phyloP scores from a whole-genome alignment of 64 coral and sea anemone genomes.

The Dendronephthya gigantea region DNA sequence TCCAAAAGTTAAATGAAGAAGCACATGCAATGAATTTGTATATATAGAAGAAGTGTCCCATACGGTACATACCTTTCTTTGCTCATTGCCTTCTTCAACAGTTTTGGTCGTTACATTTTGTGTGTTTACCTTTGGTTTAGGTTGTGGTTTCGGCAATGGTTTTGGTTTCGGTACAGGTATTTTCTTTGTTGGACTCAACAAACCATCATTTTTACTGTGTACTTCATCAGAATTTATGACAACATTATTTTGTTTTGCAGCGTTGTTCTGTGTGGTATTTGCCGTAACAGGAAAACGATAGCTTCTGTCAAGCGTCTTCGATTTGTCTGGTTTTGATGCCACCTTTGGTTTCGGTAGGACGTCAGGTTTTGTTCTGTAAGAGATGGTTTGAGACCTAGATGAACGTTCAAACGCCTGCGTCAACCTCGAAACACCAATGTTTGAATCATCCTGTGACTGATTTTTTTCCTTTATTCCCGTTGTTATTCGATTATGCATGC shows the following conservation, averaged over 20 bases:
- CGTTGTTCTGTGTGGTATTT: background rate
- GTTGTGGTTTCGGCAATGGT: background rate
- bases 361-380: background rate
- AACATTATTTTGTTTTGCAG: background rate
- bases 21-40: no score
- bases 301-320: background rate
- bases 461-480: background rate
- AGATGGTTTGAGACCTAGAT: background rate
- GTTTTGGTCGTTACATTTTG: background rate
- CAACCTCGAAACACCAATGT: background rate
- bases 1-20: no score
- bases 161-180: background rate
- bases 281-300: conserved; percentile 5
- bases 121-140: background rate
- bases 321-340: background rate
- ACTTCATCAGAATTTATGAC: background rate
- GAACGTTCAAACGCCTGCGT: conserved; percentile 1
- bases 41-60: no score
- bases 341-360: background rate
- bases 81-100: background rate
- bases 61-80: background rate
- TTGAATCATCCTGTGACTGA: background rate
- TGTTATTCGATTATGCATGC: background rate
- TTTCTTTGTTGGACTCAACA: background rate
- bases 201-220: background rate